Evolutionary conservation across 2,888 invertebrate species (phyloP).

Genomic region (Hydrotaea diabolus): DNA sequence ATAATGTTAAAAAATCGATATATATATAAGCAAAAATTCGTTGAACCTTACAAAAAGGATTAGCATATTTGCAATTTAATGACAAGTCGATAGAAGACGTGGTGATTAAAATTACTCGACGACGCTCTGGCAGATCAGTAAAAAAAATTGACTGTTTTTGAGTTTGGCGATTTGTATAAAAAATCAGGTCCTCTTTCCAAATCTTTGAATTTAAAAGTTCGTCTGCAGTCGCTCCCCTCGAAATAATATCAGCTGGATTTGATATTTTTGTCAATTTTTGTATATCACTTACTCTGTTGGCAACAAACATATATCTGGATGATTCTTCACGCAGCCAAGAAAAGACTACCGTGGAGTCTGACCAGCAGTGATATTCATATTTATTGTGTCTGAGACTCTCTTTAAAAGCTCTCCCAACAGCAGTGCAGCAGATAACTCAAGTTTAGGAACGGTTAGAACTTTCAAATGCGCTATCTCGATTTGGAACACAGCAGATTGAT

Average conservation of each 20-base stretch:
- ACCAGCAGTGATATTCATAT: slow-evolving; percentile 47
- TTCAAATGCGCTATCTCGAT: slow-evolving; percentile 46
- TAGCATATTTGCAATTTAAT: slow-evolving; percentile 35
- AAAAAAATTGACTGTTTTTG: not conserved
- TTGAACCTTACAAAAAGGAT: slow-evolving; percentile 42
- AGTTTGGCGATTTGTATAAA: not conserved
- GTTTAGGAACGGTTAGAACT: slow-evolving; percentile 59
- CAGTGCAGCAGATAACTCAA: slow-evolving; percentile 56
- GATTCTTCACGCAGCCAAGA: slow-evolving; percentile 49
- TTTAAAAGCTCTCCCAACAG: slow-evolving; percentile 41
- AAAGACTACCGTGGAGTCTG: slow-evolving; percentile 53
- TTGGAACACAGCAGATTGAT: slow-evolving; percentile 33
- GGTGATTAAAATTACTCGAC: not conserved
- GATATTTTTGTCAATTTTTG: slow-evolving; percentile 32
- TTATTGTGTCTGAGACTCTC: not conserved
- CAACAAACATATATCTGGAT: slow-evolving; percentile 52
- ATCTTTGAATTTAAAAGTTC: slow-evolving; percentile 42
- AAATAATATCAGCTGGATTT: slow-evolving; percentile 38
- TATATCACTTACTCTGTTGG: slow-evolving; percentile 50
- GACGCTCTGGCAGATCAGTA: slow-evolving; percentile 24
- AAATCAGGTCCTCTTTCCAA: slow-evolving; percentile 42
- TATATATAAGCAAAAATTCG: slow-evolving; percentile 34
- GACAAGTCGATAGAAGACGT: slow-evolving; percentile 12
- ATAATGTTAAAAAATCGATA: not conserved
- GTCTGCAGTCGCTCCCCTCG: slow-evolving; percentile 36